Conservation (phyloP, 2,113 vertebrate genomes). For the Lichenostomus cassidix region DNA sequence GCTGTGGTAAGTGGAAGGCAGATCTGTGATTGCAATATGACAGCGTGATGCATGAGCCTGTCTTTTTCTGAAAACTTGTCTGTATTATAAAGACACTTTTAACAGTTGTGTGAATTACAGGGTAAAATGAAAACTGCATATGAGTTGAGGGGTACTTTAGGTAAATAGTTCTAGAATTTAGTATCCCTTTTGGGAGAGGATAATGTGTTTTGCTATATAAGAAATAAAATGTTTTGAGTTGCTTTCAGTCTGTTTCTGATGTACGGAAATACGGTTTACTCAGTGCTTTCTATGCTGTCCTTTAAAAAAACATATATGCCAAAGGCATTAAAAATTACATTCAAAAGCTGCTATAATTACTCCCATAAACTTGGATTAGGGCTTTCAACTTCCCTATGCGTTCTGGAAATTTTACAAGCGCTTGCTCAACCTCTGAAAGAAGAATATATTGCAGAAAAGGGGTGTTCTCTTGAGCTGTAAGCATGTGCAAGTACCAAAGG, state of each 20-base stretch:
- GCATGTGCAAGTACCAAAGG: fast-evolving
- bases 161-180: neutral
- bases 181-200: neutral
- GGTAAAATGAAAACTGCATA: neutral
- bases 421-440: conserved; percentile 1
- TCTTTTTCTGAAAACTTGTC: neutral
- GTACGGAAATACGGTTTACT: neutral
- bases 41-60: neutral
- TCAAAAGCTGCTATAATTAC: neutral
- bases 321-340: neutral
- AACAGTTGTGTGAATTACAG: neutral
- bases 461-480: neutral
- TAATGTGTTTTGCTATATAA: neutral
- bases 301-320: neutral
- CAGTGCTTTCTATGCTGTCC: neutral
- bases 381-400: neutral
- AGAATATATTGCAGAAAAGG: neutral
- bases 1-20: neutral
- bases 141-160: neutral
- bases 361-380: conserved; percentile 27
- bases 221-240: neutral
- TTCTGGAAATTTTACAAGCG: neutral
- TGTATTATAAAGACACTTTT: neutral
- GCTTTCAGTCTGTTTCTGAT: neutral
- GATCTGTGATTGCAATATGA: neutral